These are phyloP conservation scores for Drosophila quinaria DNA, from an alignment of 2,888 invertebrate genomes.

Conservation along the genomic window DNA sequence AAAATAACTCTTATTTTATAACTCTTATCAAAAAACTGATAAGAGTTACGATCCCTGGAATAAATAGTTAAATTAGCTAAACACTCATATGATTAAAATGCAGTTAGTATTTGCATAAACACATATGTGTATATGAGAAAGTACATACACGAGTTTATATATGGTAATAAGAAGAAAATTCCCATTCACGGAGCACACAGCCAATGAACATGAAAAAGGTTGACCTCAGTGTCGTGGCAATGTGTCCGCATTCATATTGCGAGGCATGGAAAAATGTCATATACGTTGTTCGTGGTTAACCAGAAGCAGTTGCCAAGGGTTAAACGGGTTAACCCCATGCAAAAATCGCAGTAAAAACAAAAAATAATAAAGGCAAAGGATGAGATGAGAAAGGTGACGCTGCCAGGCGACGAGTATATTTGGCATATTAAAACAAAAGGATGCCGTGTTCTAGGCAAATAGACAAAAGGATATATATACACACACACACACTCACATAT, in stretches of 20 bases:
- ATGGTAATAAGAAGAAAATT: slow-evolving; percentile 22
- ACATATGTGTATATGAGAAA: not conserved
- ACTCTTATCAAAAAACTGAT: no score
- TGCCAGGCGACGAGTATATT: slow-evolving; percentile 65
- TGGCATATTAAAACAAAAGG: slow-evolving; percentile 77
- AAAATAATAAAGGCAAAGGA: slow-evolving; percentile 14
- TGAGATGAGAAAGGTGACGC: slow-evolving; percentile 49
- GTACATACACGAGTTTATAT: not conserved
- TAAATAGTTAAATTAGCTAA: slow-evolving; percentile 5
- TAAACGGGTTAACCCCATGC: slow-evolving; percentile 74
- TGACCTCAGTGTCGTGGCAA: slow-evolving; percentile 76
- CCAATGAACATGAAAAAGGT: slow-evolving; percentile 78
- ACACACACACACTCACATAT: slow-evolving; percentile 45
- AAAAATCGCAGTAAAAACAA: slow-evolving; percentile 53
- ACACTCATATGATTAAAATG: slow-evolving; percentile 12
- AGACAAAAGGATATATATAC: slow-evolving; percentile 67
- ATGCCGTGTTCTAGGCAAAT: slow-evolving; percentile 75
- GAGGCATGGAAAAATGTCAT: slow-evolving; percentile 60
- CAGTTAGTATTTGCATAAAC: slow-evolving; percentile 11
- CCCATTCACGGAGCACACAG: slow-evolving; percentile 23
- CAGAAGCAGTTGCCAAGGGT: slow-evolving; percentile 71
- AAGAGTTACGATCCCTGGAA: no score
- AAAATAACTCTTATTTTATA: no score
- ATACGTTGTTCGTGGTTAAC: slow-evolving; percentile 73
- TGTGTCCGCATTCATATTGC: slow-evolving; percentile 53